Evolutionary conservation across 2,888 invertebrate genomes (phyloP), one percentile per base, ranked within the genome.

Genomic region (Patella ulyssiponensis): DNA sequence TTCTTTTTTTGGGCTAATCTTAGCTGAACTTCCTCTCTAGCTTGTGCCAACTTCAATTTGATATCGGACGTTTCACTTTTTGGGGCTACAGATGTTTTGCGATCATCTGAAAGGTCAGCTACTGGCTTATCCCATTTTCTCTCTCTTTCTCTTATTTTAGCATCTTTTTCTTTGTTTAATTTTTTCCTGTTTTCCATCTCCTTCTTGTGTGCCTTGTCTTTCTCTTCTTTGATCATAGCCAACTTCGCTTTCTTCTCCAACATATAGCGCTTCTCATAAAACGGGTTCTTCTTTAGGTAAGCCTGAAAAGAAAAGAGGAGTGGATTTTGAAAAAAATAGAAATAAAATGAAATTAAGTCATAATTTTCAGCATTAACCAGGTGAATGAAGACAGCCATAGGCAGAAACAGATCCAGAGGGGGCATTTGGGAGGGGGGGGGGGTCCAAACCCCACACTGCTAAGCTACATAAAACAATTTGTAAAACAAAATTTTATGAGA

Each of bases 231-330:
- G 77, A 78, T 77, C 52, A 79, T 77, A 15, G 84, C 79, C 15
- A 88, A 64, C n/a, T 83, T 86, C 14, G 87, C 86, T 11, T 88
- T 86, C 76, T 87, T 86, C 58, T 90, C 89, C 53, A 89, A 79
- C 44, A 85, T 85, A 75, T 81, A 81, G 56, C 87, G 81, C 74
- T 86, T 84, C 75, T 89, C 90, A 82, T 90, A 89, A 76, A 85
- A 86, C 33, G 86, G 87, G 75, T 89, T 87, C 17, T 88, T 86
- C 54, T 81, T 73, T 44, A 85, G 75, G 75, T 87, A 86, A 81
- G 85, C 84, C 90, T 90, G 81, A 15, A 85, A 82, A 23, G 71
- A 14, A 77, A 44, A 76, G 44, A 33, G 5, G 7, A 1, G 9
- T 7, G 44, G 44, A 44, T 44, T 4, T 33, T n/a, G n/a, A 33